phyloP scores from a whole-genome alignment of 2,797 vertebrate species.

The Lepus townsendii region DNA sequence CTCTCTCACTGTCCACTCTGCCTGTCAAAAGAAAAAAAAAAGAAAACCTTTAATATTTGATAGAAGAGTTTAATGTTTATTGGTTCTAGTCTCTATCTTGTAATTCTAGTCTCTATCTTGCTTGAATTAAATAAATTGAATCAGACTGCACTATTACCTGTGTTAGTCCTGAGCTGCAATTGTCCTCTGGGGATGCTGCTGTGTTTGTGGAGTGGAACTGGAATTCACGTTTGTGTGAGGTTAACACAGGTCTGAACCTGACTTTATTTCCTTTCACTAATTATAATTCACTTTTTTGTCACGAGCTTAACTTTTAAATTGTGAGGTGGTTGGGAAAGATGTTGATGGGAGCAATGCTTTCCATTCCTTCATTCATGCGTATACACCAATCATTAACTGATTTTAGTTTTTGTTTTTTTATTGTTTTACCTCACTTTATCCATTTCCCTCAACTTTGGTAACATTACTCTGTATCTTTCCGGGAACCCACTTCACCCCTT shows the following conservation, averaged over 20 bases:
- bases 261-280: neutral
- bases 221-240: neutral
- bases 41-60: slow-evolving; percentile 10
- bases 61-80: slow-evolving; percentile 47
- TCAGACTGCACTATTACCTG: neutral
- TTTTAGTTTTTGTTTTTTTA: neutral
- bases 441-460: neutral
- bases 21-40: too few species aligned
- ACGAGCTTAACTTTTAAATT: neutral
- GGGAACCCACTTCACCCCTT: neutral
- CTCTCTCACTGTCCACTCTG: too few species aligned
- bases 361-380: neutral
- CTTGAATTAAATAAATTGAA: slow-evolving; percentile 33
- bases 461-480: neutral
- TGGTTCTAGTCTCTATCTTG: slow-evolving; percentile 48
- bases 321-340: neutral
- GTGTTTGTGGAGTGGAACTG: neutral
- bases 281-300: neutral
- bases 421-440: neutral
- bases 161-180: neutral
- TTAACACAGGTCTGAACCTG: neutral
- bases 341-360: neutral
- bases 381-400: too few species aligned
- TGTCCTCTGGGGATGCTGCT: neutral
- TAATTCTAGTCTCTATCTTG: slow-evolving; percentile 50